Evolutionary conservation across 2,113 vertebrate species (phyloP).

Genomic region (Xiphophorus maculatus): DNA sequence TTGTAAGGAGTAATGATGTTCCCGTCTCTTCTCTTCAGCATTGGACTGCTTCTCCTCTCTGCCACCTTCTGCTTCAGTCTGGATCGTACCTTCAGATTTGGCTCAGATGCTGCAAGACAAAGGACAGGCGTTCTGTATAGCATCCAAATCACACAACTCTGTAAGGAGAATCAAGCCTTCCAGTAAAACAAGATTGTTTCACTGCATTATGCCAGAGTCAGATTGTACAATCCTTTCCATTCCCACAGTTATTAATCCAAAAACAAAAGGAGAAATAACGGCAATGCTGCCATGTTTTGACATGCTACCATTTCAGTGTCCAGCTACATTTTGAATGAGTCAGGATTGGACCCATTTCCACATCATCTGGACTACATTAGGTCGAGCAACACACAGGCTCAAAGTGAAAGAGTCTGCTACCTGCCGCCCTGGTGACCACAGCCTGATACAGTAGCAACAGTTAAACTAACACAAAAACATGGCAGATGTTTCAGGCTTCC

Average conservation of each 20-base stretch:
- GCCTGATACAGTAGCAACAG: constrained; percentile 81
- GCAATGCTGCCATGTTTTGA: constrained; percentile 26
- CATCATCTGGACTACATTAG: constrained; percentile 82
- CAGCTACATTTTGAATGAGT: constrained; percentile 63
- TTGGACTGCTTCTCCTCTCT: constrained; percentile 96
- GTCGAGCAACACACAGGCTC: constrained; percentile 67
- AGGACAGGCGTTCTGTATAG: constrained; percentile 30
- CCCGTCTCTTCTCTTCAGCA: constrained; percentile 94
- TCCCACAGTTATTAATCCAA: constrained; percentile 25
- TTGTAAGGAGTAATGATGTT: constrained; percentile 91
- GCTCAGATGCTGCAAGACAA: constrained; percentile 91
- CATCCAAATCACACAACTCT: constrained; percentile 3
- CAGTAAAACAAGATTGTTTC: background rate
- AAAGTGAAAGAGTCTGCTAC: constrained; percentile 77
- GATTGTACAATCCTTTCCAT: constrained; percentile 15
- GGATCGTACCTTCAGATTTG: constrained; percentile 98
- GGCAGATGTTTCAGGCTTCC: constrained; percentile 71
- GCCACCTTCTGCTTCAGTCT: constrained; percentile 99
- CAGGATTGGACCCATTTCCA: constrained; percentile 70
- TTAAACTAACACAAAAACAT: constrained; percentile 81
- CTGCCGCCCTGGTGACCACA: constrained; percentile 78
- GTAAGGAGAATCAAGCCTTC: background rate
- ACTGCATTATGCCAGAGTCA: background rate
- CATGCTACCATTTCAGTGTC: constrained; percentile 16
- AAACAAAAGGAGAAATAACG: constrained; percentile 23